Evolutionary conservation across 2,888 invertebrate genomes (phyloP).

Genomic region (Cephus nigrinus): DNA sequence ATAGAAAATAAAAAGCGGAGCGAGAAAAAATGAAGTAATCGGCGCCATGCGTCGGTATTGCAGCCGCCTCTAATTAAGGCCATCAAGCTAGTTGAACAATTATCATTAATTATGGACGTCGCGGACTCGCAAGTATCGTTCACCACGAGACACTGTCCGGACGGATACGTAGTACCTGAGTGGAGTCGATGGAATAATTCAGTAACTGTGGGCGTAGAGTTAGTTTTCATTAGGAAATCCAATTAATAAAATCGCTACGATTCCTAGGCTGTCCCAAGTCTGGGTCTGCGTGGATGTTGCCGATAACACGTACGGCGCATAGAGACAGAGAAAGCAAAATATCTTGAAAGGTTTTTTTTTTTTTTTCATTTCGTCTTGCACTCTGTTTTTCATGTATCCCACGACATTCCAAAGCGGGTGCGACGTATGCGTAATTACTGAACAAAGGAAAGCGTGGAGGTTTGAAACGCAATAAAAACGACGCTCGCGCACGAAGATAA

Average conservation of each 20-base stretch:
- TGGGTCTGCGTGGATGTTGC: neutral
- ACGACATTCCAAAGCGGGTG: neutral
- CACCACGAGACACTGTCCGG: neutral
- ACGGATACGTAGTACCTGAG: neutral
- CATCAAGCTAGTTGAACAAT: conserved; percentile 56
- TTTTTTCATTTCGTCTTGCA: neutral
- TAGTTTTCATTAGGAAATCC: neutral
- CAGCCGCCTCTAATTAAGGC: conserved; percentile 49
- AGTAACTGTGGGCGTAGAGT: neutral
- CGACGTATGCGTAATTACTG: conserved; percentile 28
- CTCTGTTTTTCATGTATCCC: neutral
- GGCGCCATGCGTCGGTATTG: conserved; percentile 32
- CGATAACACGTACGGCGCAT: neutral
- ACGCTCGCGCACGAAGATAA: conserved; percentile 44
- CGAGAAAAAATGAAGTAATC: neutral
- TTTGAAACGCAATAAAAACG: conserved; percentile 22
- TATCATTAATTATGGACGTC: conserved; percentile 49
- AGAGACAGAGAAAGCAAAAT: neutral
- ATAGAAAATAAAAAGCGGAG: neutral
- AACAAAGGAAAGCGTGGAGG: conserved; percentile 34
- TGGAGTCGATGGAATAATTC: neutral
- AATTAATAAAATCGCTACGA: neutral
- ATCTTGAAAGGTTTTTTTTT: neutral
- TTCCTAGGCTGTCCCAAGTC: neutral
- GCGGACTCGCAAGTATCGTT: conserved; percentile 16